These are phyloP conservation scores for Drosophila planitibia DNA, from an alignment of 2,888 invertebrate species.

Conservation along the genomic window DNA sequence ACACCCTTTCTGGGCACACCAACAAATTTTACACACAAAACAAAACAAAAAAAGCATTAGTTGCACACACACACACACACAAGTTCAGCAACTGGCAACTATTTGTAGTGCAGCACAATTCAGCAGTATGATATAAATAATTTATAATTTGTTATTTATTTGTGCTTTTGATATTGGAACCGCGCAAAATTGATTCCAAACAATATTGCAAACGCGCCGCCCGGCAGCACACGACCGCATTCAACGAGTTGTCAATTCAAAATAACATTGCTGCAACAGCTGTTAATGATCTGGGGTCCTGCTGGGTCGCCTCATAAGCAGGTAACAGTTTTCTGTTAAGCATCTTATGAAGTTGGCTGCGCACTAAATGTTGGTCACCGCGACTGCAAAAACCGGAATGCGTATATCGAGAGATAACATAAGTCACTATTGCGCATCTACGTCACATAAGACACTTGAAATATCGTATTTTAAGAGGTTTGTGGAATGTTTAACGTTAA, in stretches of 20 bases:
- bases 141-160: slow-evolving; percentile 4
- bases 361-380: slow-evolving; percentile 10
- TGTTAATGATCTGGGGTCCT: slow-evolving; percentile 26
- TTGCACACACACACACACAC: not conserved
- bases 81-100: slow-evolving; percentile 1
- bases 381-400: not conserved
- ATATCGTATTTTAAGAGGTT: not conserved
- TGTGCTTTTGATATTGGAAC: slow-evolving; percentile 22
- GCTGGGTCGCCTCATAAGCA: not conserved
- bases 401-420: not conserved
- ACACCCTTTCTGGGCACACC: slow-evolving; percentile 56
- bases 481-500: not conserved
- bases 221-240: slow-evolving; percentile 44
- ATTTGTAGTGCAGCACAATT: slow-evolving; percentile 16
- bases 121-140: not conserved
- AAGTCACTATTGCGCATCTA: not conserved
- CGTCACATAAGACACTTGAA: not conserved
- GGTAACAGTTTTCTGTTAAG: slow-evolving; percentile 21
- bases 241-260: slow-evolving; percentile 45
- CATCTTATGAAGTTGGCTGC: slow-evolving; percentile 36
- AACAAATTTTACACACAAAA: slow-evolving; percentile 32
- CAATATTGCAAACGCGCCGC: slow-evolving; percentile 26
- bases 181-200: slow-evolving; percentile 53
- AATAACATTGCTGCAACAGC: slow-evolving; percentile 44
- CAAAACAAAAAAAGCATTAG: slow-evolving; percentile 13